A percentile compares a stretch with the other conserved stretches of the same genome.
Evolutionary conservation across 2,113 vertebrate species (phyloP).

Genomic region (Sclerurus mexicanus): DNA sequence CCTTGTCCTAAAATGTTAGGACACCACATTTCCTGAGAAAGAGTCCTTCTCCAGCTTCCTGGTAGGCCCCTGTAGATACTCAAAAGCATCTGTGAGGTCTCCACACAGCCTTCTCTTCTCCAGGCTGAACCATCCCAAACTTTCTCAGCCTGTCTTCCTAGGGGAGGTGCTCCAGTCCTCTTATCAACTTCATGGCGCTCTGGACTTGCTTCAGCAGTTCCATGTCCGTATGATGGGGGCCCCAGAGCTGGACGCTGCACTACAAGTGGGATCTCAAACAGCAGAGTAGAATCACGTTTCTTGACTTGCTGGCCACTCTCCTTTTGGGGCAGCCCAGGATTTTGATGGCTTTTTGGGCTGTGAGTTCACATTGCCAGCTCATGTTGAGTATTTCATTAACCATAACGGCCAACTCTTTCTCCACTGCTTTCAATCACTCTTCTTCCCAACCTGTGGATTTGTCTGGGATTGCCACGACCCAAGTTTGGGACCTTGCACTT

Average conservation of each 20-base stretch:
- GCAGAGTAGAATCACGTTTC: background rate
- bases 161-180: background rate
- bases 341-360: background rate
- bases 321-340: background rate
- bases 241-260: background rate
- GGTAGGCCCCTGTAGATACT: too few relatives aligned
- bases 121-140: background rate
- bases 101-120: background rate
- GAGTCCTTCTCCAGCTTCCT: background rate
- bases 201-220: background rate
- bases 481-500: background rate
- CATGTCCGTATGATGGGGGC: background rate
- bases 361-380: background rate
- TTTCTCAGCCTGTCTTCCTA: background rate
- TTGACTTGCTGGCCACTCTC: background rate
- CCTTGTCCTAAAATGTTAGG: background rate
- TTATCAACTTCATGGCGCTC: background rate
- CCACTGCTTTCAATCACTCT: background rate
- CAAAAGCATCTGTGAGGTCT: background rate
- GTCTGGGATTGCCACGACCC: background rate
- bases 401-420: background rate
- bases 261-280: background rate
- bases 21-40: background rate
- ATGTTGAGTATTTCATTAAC: background rate
- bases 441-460: background rate